These are phyloP conservation scores for Lophochroa leadbeateri DNA, from an alignment of 2,113 vertebrate genomes.

Conservation along the genomic window DNA sequence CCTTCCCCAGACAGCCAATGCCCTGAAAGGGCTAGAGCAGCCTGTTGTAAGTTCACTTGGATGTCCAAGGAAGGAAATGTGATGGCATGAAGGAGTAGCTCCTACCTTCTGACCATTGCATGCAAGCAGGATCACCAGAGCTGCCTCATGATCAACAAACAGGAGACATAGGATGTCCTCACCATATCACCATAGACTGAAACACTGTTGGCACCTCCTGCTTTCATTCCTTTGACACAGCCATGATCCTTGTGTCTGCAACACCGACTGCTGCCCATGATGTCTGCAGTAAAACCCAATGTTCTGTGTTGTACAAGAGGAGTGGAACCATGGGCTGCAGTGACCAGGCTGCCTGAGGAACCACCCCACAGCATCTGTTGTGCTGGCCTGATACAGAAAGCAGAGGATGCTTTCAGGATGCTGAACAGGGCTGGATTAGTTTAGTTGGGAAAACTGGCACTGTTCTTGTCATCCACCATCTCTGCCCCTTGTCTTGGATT, in stretches of 20 bases:
- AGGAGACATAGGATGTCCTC: not conserved
- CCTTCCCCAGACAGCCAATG: not conserved
- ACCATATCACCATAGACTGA: not conserved
- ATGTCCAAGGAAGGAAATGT: not conserved
- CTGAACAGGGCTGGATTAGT: not conserved
- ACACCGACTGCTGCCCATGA: not conserved
- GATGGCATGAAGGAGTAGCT: not conserved
- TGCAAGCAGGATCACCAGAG: not conserved
- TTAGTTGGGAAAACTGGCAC: not conserved
- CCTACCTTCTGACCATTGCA: not conserved
- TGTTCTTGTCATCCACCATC: rapidly evolving
- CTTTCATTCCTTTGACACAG: not conserved
- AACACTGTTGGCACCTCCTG: not conserved
- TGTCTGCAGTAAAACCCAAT: not conserved
- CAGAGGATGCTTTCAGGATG: not conserved
- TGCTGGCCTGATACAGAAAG: not conserved
- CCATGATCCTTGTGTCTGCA: not conserved
- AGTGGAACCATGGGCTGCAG: not conserved
- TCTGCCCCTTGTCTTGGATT: not conserved
- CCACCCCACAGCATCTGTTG: not conserved
- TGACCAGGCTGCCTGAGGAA: not conserved
- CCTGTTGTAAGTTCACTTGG: not conserved
- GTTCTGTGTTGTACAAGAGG: not conserved
- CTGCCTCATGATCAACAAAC: not conserved
- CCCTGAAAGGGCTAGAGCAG: not conserved